Evolutionary conservation across 2,113 vertebrate genomes (phyloP), one percentile per base, ranked within the genome.

Genomic region (Perca schrenkii): DNA sequence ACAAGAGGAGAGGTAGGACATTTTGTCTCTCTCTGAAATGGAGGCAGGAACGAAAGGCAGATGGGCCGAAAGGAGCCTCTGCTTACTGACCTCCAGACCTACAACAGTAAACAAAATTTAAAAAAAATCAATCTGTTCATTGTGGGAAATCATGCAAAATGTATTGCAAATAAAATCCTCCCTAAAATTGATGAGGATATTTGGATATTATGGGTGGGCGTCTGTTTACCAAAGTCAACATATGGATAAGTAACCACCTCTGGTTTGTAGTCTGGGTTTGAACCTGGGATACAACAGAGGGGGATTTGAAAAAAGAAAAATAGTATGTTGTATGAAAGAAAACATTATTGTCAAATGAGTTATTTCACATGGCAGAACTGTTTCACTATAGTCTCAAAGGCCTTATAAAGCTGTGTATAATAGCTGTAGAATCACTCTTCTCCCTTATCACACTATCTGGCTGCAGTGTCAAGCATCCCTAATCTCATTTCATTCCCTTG

Each of bases 21-120:
- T 93, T 94, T 96, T 97, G 81, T 99, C 97, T 56, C 92, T 94
- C 81, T 95, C 94, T 52, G 97, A 96, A 94, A 97, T 93, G 66
- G 95, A 95, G 43, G 96, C 70, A 10, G 98, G 96, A 36, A 99
- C 95, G 79, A 97, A 97, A 43, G 96, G 94, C 75, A 99, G 95
- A 85, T 97, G 94, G 88, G 97, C 95, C 57, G 97, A 96, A 58
- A 99, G 90, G 4, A 99, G 95, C 34, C 97, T 96, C 90, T 98
- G 97, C 88, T 98, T 99, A 86, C 97, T 95, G 65, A 98, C 95
- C 91, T 98, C 97, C 78, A 97, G 82, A 80, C 97, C 95, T 96
- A 85, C 25, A 83, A 77, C 77, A 69, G 76, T 72, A 12, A 85
- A 75, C 67, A 54, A 2, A 34, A 43, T 0, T 0, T 4, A 87